These are phyloP conservation scores for Diacarnus erythraeanus DNA, from an alignment of 37 sponge, comb jelly and placozoan species.

Conservation along the genomic window DNA sequence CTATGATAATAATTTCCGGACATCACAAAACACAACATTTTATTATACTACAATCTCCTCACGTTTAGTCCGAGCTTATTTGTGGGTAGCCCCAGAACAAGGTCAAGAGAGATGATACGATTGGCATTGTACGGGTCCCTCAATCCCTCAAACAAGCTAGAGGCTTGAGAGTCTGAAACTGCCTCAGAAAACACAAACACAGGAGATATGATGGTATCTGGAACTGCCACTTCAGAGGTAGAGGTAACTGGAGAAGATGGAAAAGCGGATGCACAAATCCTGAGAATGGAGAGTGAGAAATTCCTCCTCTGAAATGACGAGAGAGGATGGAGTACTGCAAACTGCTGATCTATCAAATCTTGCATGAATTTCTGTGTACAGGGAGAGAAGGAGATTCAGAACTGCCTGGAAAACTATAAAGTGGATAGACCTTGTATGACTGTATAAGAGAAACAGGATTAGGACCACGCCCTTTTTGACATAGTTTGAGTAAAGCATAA, in stretches of 20 bases:
- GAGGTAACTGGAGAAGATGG: background rate
- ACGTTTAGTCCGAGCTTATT: constrained; percentile 30
- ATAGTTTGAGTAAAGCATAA: constrained; percentile 24
- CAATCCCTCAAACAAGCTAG: constrained; percentile 28
- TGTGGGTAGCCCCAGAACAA: constrained; percentile 20
- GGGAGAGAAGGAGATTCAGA: background rate
- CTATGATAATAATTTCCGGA: background rate
- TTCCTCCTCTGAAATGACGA: constrained; percentile 67
- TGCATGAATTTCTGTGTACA: constrained; percentile 49
- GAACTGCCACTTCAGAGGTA: background rate
- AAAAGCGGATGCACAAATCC: constrained; percentile 13
- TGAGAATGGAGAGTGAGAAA: constrained; percentile 53
- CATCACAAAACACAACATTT: background rate
- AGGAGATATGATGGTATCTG: background rate
- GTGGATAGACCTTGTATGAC: constrained; percentile 13
- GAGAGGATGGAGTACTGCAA: constrained; percentile 56
- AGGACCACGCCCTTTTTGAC: constrained; percentile 13
- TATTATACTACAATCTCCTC: background rate
- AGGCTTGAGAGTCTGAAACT: constrained; percentile 17
- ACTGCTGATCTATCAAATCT: constrained; percentile 31
- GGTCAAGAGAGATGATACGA: constrained; percentile 29
- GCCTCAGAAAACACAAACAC: constrained; percentile 30
- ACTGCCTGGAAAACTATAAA: background rate
- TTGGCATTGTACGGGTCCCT: constrained; percentile 60
- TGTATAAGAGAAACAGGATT: background rate